Evolutionary conservation across 2,113 vertebrate species (phyloP).

Genomic region (Origma solitaria): DNA sequence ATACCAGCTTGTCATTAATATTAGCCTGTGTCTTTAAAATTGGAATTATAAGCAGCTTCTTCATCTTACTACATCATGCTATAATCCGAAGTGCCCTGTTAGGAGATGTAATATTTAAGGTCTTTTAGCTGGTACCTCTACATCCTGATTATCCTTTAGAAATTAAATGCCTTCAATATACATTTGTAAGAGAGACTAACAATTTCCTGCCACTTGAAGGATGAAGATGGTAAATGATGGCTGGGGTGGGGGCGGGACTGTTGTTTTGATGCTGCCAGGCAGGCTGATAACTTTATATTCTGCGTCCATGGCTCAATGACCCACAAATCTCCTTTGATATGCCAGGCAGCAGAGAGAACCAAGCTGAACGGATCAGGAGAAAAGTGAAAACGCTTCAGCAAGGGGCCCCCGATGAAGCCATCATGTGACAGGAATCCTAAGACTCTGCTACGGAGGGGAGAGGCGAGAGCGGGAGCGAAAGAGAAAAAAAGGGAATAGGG

Average conservation of each 20-base stretch:
- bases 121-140: constrained; percentile 47
- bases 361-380: constrained; percentile 82
- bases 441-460: constrained; percentile 55
- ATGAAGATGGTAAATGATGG: constrained; percentile 50
- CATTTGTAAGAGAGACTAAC: constrained; percentile 24
- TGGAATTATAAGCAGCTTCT: constrained; percentile 11
- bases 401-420: constrained; percentile 84
- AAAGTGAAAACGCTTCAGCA: constrained; percentile 60
- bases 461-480: constrained; percentile 49
- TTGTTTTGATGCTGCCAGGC: constrained; percentile 74
- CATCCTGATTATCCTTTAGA: constrained; percentile 60
- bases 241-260: neutral
- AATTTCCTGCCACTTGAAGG: constrained; percentile 30
- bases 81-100: constrained; percentile 29
- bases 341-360: constrained; percentile 86
- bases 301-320: constrained; percentile 88
- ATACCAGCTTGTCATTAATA: constrained; percentile 19
- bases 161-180: constrained; percentile 59
- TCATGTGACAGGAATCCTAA: constrained; percentile 92
- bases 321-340: constrained; percentile 98
- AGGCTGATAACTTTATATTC: constrained; percentile 91
- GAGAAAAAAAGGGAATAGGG: constrained; percentile 50
- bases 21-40: constrained; percentile 33
- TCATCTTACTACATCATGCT: constrained; percentile 25
- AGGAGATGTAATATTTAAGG: constrained; percentile 43